phyloP scores from a whole-genome alignment of 1,140 invertebrate species.

The Berghia stephanieae region DNA sequence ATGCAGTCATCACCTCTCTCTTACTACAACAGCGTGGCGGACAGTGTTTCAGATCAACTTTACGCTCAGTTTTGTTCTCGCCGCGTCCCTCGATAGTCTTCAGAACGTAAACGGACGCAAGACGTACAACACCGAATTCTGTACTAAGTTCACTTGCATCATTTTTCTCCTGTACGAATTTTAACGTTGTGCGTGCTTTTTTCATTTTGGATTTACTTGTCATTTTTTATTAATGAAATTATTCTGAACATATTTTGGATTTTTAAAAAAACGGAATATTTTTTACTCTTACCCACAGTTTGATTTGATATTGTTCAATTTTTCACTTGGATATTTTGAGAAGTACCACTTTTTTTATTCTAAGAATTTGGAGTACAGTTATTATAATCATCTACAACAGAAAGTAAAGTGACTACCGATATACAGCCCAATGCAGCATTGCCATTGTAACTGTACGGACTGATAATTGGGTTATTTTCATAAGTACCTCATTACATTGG shows the following conservation, averaged over 20 bases:
- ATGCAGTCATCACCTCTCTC: conserved; percentile 31
- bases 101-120: not conserved
- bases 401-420: not conserved
- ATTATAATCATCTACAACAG: not conserved
- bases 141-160: too few relatives aligned
- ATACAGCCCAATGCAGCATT: not conserved
- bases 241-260: too few relatives aligned
- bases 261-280: too few relatives aligned
- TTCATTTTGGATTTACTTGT: too few relatives aligned
- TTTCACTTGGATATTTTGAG: too few relatives aligned
- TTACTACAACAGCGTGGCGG: not conserved
- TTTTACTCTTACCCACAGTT: too few relatives aligned
- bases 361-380: not conserved
- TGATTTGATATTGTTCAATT: too few relatives aligned
- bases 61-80: not conserved
- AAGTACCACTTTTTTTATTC: too few relatives aligned
- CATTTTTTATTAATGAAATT: too few relatives aligned
- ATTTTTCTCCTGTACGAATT: not conserved
- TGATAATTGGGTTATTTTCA: not conserved
- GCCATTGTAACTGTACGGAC: not conserved
- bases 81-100: too few relatives aligned
- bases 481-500: not conserved
- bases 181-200: not conserved
- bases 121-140: too few relatives aligned
- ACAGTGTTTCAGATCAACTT: not conserved